Evolutionary conservation across 2,113 vertebrate genomes (phyloP).

Genomic region (Cephalophus harveyi): DNA sequence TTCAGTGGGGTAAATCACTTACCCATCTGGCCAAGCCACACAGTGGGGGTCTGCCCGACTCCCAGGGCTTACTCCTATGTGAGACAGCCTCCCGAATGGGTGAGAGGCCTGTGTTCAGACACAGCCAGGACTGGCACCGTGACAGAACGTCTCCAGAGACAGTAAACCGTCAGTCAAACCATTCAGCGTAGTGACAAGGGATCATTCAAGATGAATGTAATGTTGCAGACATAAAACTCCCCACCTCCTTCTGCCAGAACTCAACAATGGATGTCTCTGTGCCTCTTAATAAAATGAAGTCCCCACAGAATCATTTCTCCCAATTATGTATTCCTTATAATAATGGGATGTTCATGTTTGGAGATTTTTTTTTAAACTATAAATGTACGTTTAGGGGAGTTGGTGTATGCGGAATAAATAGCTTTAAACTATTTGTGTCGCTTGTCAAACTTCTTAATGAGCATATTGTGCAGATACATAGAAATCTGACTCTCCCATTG

Average conservation of each 20-base stretch:
- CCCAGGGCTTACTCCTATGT: not conserved
- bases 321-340: not conserved
- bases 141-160: conserved; percentile 44
- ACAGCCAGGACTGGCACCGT: not conserved
- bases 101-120: not conserved
- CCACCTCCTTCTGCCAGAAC: conserved; percentile 26
- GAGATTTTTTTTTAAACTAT: not conserved
- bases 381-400: not conserved
- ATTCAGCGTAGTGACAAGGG: not conserved
- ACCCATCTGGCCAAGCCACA: not conserved
- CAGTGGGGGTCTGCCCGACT: not conserved
- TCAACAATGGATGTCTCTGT: conserved; percentile 57
- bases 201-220: conserved; percentile 9
- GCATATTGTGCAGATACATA: not conserved
- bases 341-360: not conserved
- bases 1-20: not conserved
- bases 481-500: not conserved
- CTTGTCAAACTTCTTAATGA: conserved; percentile 47
- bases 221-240: conserved; percentile 10
- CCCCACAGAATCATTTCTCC: conserved; percentile 28
- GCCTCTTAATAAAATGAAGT: conserved; percentile 42
- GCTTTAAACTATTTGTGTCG: not conserved
- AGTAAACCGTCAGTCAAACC: conserved; percentile 28
- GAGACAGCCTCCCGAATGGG: not conserved
- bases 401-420: conserved; percentile 18